These are phyloP conservation scores for Rutpela maculata DNA, from an alignment of 2,888 invertebrate species.

Conservation along the genomic window DNA sequence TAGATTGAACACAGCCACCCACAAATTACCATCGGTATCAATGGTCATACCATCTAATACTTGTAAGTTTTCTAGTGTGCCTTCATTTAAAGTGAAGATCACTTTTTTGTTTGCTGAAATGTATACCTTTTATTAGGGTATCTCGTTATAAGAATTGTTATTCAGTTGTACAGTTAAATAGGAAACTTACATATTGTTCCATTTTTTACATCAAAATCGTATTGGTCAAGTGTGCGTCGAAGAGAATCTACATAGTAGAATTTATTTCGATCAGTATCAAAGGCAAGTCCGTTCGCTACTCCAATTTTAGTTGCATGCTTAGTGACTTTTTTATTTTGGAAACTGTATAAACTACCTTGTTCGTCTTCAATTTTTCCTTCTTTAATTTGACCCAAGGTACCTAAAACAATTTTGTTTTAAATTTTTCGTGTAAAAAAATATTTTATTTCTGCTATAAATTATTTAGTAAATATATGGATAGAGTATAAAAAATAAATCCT, in stretches of 20 bases:
- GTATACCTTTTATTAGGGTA: too few relatives aligned
- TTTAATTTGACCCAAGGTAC: conserved; percentile 62
- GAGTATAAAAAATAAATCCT: too few relatives aligned
- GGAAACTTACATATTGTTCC: conserved; percentile 73
- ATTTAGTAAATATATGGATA: too few relatives aligned
- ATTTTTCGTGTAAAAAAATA: background rate
- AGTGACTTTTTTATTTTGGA: conserved; percentile 55
- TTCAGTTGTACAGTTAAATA: background rate
- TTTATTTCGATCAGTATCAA: conserved; percentile 80
- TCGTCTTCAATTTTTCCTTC: conserved; percentile 55
- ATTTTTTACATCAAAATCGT: conserved; percentile 79
- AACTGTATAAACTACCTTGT: conserved; percentile 61
- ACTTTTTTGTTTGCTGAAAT: conserved; percentile 78
- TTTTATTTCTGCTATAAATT: too few relatives aligned
- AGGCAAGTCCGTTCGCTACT: conserved; percentile 82
- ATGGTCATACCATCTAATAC: conserved; percentile 88
- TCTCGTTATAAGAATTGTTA: background rate
- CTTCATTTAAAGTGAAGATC: conserved; percentile 76
- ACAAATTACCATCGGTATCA: conserved; percentile 85
- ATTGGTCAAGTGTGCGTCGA: conserved; percentile 78
- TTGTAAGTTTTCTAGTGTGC: conserved; percentile 66
- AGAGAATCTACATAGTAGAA: conserved; percentile 87
- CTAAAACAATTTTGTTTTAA: conserved; percentile 46
- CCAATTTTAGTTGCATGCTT: conserved; percentile 60
- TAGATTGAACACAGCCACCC: conserved; percentile 86